These are phyloP conservation scores for Brienomyrus brachyistius DNA, from an alignment of 2,113 vertebrate genomes.

Conservation along the genomic window DNA sequence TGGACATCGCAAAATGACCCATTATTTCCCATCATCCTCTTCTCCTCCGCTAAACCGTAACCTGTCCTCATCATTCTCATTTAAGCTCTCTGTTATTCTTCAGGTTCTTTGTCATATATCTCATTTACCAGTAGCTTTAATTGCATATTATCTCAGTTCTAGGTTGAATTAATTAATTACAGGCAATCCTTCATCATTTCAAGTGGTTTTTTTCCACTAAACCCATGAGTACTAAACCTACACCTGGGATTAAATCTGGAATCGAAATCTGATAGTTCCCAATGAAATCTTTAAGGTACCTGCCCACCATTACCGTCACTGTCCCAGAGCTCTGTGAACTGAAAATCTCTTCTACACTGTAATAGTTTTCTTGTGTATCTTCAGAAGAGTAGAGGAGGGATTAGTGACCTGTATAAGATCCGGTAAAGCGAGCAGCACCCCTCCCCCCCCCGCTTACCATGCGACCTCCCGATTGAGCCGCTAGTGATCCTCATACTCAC, in stretches of 20 bases:
- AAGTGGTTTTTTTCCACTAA: not conserved
- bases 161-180: not conserved
- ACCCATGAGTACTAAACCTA: not conserved
- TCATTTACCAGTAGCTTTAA: not conserved
- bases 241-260: not conserved
- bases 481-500: slow-evolving; percentile 64
- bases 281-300: not conserved
- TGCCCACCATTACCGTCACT: not conserved
- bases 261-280: not conserved
- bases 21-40: not conserved
- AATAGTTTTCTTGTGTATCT: not conserved
- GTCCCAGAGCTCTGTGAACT: not conserved
- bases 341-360: not conserved
- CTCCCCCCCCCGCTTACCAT: not conserved
- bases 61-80: not conserved
- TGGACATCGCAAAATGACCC: not conserved
- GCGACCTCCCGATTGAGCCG: not conserved
- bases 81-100: not conserved
- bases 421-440: not conserved
- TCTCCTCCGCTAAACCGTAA: not conserved
- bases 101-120: not conserved
- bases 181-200: not conserved
- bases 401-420: not conserved
- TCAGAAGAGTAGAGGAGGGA: not conserved
- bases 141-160: not conserved